Conservation (phyloP, 1,140 invertebrate genomes). For the Lasaia peninsularis region DNA sequence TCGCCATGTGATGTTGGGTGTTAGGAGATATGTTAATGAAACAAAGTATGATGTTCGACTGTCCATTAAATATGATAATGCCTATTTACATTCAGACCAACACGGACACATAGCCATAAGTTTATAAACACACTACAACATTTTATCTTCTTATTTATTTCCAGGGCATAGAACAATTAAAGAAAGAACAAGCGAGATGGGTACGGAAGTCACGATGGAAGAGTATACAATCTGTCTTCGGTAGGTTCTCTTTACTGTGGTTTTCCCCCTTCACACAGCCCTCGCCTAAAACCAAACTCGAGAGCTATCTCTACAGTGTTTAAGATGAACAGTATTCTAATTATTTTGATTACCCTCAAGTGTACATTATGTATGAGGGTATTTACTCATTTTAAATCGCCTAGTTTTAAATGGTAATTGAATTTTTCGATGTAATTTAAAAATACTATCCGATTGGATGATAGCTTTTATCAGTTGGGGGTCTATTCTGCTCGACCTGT, state of each 20-base stretch:
- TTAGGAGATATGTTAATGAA: no score
- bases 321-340: slow-evolving; percentile 48
- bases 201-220: slow-evolving; percentile 94
- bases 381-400: not conserved
- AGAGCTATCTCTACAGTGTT: slow-evolving; percentile 87
- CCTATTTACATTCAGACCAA: no score
- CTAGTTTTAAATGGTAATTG: not conserved
- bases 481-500: no score
- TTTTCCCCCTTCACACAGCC: slow-evolving; percentile 95
- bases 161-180: slow-evolving; percentile 95
- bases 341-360: not conserved
- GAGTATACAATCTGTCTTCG: slow-evolving; percentile 96
- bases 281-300: slow-evolving; percentile 84
- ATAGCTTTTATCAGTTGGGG: no score
- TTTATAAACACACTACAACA: no score
- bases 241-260: slow-evolving; percentile 94
- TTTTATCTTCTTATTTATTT: slow-evolving; percentile 28
- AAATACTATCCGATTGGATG: no score
- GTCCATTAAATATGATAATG: no score
- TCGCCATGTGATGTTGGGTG: no score
- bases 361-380: not conserved
- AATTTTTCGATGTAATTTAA: no score
- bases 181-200: slow-evolving; percentile 95
- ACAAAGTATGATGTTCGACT: no score
- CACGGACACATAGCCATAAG: no score